Conservation (phyloP, 2,113 vertebrate species). For the Pseudolaguvia tuberculata region DNA sequence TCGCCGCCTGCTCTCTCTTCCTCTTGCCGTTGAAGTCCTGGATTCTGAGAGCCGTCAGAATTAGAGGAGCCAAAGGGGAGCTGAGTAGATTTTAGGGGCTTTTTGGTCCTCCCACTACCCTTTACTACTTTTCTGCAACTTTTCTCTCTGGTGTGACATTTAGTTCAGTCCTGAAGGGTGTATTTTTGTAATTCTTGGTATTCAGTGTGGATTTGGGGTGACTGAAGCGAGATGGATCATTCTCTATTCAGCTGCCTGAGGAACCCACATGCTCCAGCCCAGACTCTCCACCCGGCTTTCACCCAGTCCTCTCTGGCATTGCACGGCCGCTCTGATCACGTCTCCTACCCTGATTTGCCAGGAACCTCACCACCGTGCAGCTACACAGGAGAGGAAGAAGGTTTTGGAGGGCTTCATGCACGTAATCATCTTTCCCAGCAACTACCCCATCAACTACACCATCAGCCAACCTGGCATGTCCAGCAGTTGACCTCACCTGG, state of each 20-base stretch:
- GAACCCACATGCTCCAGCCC: slow-evolving; percentile 80
- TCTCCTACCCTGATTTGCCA: slow-evolving; percentile 84
- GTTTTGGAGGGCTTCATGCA: slow-evolving; percentile 75
- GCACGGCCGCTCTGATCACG: slow-evolving; percentile 81
- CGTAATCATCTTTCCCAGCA: slow-evolving; percentile 69
- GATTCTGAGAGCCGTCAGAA: slow-evolving; percentile 57
- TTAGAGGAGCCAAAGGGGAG: slow-evolving; percentile 40
- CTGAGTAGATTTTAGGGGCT: slow-evolving; percentile 29
- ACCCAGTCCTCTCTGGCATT: slow-evolving; percentile 80
- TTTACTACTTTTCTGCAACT: slow-evolving; percentile 7
- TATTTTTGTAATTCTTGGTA: slow-evolving; percentile 16
- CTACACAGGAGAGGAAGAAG: slow-evolving; percentile 79
- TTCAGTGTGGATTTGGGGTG: slow-evolving; percentile 48
- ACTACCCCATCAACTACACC: slow-evolving; percentile 62
- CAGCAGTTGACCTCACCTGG: slow-evolving; percentile 78
- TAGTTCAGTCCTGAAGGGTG: slow-evolving; percentile 1
- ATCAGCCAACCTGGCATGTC: slow-evolving; percentile 79
- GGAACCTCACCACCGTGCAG: slow-evolving; percentile 76
- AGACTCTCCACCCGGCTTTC: slow-evolving; percentile 81
- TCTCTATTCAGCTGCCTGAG: slow-evolving; percentile 88
- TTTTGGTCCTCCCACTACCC: slow-evolving; percentile 31
- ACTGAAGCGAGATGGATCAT: slow-evolving; percentile 84
- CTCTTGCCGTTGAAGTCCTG: slow-evolving; percentile 53
- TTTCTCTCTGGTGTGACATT: background rate
- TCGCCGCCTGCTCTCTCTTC: slow-evolving; percentile 46